Percentiles rank a stretch among this genome's conserved stretches.
These are phyloP conservation scores for Gallinago paraguaiae DNA, from an alignment of 2,113 vertebrate genomes.

Conservation along the genomic window DNA sequence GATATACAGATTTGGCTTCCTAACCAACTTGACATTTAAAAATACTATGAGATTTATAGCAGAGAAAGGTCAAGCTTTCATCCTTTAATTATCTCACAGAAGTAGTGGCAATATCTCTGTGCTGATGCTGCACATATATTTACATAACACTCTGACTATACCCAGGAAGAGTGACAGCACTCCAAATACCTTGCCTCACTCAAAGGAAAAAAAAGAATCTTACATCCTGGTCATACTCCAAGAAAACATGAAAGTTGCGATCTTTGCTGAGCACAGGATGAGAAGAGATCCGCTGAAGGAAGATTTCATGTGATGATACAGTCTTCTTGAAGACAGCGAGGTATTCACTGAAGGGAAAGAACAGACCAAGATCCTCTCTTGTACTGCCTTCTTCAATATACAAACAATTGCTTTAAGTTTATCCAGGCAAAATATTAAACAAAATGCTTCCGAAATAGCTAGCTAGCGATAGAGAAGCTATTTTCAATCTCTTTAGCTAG, in stretches of 20 bases:
- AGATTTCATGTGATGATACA: constrained; percentile 94
- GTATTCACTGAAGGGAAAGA: constrained; percentile 78
- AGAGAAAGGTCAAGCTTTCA: not conserved
- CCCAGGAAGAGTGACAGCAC: not conserved
- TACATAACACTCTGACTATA: not conserved
- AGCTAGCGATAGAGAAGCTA: not conserved
- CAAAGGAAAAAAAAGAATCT: constrained; percentile 58
- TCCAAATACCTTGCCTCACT: not conserved
- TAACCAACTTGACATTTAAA: not conserved
- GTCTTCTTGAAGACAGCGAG: constrained; percentile 99
- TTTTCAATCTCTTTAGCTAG: not conserved
- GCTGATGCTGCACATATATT: not conserved
- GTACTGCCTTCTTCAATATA: not conserved
- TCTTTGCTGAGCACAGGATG: constrained; percentile 93
- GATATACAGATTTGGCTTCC: not conserved
- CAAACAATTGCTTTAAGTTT: not conserved
- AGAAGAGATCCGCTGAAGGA: constrained; percentile 91
- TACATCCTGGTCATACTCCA: constrained; percentile 98
- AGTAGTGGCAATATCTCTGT: not conserved
- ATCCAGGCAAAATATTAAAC: not conserved
- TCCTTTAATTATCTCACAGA: not conserved
- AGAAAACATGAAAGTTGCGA: constrained; percentile 95
- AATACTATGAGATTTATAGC: not conserved
- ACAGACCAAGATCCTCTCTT: not conserved
- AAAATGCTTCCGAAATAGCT: not conserved